phyloP scores from a whole-genome alignment of 2,113 vertebrate genomes.

The Hemiprocne comata region DNA sequence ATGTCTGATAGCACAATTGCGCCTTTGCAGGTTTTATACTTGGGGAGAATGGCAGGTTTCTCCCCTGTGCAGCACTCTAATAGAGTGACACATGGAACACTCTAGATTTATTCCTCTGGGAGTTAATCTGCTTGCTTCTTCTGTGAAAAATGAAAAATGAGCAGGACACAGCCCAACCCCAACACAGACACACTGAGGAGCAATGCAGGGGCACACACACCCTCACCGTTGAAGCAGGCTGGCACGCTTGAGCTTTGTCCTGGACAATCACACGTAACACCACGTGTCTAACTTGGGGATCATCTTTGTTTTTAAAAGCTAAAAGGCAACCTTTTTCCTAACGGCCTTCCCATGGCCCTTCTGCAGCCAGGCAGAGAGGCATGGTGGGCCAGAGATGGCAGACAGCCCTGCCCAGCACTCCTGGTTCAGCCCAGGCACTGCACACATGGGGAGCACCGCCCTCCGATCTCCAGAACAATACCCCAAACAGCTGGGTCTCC shows the following conservation, averaged over 20 bases:
- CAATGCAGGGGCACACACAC: background rate
- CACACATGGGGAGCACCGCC: background rate
- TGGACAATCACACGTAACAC: background rate
- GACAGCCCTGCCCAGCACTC: background rate
- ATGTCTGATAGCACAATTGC: background rate
- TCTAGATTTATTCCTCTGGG: background rate
- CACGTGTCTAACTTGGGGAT: background rate
- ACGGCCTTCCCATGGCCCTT: background rate
- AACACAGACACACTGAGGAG: fast-evolving
- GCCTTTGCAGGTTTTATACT: background rate
- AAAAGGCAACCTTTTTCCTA: background rate
- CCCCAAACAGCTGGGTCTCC: background rate
- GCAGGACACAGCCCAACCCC: background rate
- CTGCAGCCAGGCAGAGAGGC: fast-evolving
- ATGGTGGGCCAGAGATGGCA: background rate
- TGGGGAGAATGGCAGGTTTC: background rate
- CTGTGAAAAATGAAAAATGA: background rate
- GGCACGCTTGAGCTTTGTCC: background rate
- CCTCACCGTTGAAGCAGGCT: background rate
- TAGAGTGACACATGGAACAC: background rate
- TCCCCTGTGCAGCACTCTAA: background rate
- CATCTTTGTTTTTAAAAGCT: background rate
- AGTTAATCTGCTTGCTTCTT: background rate
- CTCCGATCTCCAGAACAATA: background rate
- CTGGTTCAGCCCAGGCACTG: background rate